Evolutionary conservation across 2,888 invertebrate genomes (phyloP).

Genomic region (Polymixis lichenea): DNA sequence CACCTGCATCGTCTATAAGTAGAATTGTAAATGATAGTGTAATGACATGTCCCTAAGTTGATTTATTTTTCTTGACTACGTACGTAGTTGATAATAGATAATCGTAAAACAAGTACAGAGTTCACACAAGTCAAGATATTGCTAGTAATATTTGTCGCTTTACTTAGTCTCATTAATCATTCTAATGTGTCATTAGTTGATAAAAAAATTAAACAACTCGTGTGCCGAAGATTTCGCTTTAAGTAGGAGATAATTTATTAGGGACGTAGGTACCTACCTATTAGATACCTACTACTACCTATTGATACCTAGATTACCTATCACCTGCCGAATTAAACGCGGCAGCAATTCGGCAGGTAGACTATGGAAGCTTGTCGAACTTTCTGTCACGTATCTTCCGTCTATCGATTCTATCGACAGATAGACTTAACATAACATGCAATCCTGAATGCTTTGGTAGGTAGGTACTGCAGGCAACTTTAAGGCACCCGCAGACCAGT

Average conservation of each 20-base stretch:
- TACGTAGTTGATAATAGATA: neutral
- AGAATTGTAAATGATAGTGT: neutral
- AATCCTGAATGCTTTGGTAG: neutral
- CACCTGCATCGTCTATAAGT: neutral
- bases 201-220: neutral
- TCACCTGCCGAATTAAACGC: neutral
- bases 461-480: neutral
- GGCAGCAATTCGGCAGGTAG: neutral
- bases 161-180: neutral
- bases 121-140: conserved; percentile 1
- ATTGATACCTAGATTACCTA: too few relatives aligned
- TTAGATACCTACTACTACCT: too few relatives aligned
- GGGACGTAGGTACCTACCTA: too few relatives aligned
- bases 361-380: neutral
- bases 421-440: neutral
- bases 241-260: neutral
- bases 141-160: neutral
- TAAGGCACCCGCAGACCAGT: too few relatives aligned
- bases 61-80: neutral
- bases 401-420: neutral
- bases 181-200: neutral
- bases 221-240: neutral
- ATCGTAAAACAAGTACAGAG: neutral
- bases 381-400: neutral
- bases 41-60: neutral